Evolutionary conservation across 2,797 vertebrate species (phyloP).

Genomic region (Masticophis lateralis): DNA sequence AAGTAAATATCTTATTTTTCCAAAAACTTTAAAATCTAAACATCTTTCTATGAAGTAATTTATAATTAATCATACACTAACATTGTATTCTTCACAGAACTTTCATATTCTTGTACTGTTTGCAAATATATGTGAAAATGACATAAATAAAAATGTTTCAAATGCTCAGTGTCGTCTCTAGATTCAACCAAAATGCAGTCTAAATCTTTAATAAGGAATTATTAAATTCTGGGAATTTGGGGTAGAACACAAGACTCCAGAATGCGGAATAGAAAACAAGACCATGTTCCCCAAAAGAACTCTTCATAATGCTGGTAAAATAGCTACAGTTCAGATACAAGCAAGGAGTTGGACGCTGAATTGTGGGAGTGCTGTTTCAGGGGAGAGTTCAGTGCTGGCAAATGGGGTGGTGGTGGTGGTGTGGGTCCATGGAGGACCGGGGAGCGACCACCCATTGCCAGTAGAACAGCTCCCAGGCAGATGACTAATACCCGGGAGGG

Average conservation of each 20-base stretch:
- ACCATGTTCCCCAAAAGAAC: neutral
- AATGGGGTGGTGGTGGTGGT: no score
- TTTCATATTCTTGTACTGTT: slow-evolving; percentile 71
- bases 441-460: no score
- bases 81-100: slow-evolving; percentile 71
- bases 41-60: slow-evolving; percentile 70
- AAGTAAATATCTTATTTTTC: slow-evolving; percentile 55
- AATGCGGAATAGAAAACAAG: neutral
- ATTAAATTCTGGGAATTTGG: neutral
- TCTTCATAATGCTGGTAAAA: neutral
- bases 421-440: no score
- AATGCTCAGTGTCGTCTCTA: slow-evolving; percentile 56
- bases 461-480: no score
- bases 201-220: neutral
- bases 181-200: slow-evolving; percentile 22
- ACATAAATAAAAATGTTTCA: slow-evolving; percentile 78
- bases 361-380: no score
- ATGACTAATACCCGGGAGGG: no score
- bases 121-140: slow-evolving; percentile 76
- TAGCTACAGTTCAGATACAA: neutral
- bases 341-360: no score
- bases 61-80: slow-evolving; percentile 74
- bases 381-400: no score
- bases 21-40: slow-evolving; percentile 59
- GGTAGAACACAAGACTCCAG: neutral